These are phyloP conservation scores for Synanthedon tipuliformis DNA, from an alignment of 2,888 invertebrate genomes.

Conservation along the genomic window DNA sequence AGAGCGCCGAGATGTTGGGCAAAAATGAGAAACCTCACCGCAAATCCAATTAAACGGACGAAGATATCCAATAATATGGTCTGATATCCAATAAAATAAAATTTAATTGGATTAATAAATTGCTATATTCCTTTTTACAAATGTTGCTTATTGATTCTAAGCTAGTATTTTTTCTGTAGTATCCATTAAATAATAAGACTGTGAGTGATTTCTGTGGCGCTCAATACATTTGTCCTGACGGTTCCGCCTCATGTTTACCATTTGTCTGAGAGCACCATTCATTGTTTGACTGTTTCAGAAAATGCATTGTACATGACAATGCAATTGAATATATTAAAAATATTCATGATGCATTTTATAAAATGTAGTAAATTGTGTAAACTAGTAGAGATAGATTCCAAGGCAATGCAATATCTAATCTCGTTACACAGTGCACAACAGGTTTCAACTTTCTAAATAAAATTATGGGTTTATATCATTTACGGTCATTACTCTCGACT, in stretches of 20 bases:
- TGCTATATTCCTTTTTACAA: neutral
- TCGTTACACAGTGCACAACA: neutral
- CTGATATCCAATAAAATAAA: constrained; percentile 16
- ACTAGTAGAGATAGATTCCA: no score
- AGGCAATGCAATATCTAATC: neutral
- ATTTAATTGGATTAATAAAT: neutral
- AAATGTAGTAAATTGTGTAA: no score
- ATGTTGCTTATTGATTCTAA: neutral
- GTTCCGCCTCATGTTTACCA: constrained; percentile 45
- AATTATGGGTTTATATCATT: constrained; percentile 37
- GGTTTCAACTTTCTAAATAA: constrained; percentile 31
- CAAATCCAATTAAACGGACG: constrained; percentile 53
- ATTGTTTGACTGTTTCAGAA: constrained; percentile 40
- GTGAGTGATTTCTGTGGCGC: constrained; percentile 32
- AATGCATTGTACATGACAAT: constrained; percentile 35
- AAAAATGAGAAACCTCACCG: constrained; percentile 40
- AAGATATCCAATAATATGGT: constrained; percentile 41
- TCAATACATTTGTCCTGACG: constrained; percentile 52
- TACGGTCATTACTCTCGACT: constrained; percentile 23
- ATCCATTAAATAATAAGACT: constrained; percentile 51
- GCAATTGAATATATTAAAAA: constrained; percentile 21
- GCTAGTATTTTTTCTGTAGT: constrained; percentile 43
- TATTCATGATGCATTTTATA: no score
- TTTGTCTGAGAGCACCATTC: constrained; percentile 52
- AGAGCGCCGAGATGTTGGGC: constrained; percentile 25